These are phyloP conservation scores for Lasioglossum lativentre DNA, from an alignment of 2,888 invertebrate species.

Conservation along the genomic window DNA sequence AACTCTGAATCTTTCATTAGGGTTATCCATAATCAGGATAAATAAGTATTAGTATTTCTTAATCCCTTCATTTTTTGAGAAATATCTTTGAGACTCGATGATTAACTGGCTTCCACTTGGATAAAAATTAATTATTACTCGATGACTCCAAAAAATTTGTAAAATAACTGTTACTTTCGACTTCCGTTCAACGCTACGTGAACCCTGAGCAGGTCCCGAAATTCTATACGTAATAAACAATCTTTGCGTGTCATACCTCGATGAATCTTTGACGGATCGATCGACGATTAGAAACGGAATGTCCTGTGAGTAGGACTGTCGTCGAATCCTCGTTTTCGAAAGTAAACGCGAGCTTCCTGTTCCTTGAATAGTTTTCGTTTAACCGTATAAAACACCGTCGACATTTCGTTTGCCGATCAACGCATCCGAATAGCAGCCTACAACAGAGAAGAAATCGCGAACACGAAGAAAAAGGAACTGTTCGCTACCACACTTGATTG, in stretches of 20 bases:
- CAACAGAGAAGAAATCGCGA: constrained; percentile 5
- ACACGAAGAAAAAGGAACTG: constrained; percentile 21
- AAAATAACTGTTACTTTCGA: neutral
- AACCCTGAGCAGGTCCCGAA: neutral
- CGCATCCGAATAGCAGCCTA: constrained; percentile 4
- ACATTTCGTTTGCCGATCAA: constrained; percentile 21
- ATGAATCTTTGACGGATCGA: constrained; percentile 27
- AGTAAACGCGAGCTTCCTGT: constrained; percentile 25
- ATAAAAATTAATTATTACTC: neutral
- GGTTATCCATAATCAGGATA: neutral
- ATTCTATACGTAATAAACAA: constrained; percentile 36
- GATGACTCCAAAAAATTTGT: neutral
- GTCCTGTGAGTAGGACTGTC: constrained; percentile 32
- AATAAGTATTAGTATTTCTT: neutral
- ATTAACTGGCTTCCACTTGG: neutral
- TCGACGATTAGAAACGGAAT: constrained; percentile 32
- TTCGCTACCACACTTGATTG: neutral
- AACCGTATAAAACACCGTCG: constrained; percentile 19
- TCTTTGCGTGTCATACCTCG: constrained; percentile 49
- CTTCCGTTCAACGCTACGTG: neutral
- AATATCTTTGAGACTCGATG: no score
- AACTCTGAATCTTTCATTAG: neutral
- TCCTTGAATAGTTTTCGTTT: constrained; percentile 1
- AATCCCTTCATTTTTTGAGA: neutral
- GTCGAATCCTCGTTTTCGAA: constrained; percentile 3